Base-by-base conservation (phyloP, 2,113 vertebrate species). In the Dromiciops gliroides region DNA sequence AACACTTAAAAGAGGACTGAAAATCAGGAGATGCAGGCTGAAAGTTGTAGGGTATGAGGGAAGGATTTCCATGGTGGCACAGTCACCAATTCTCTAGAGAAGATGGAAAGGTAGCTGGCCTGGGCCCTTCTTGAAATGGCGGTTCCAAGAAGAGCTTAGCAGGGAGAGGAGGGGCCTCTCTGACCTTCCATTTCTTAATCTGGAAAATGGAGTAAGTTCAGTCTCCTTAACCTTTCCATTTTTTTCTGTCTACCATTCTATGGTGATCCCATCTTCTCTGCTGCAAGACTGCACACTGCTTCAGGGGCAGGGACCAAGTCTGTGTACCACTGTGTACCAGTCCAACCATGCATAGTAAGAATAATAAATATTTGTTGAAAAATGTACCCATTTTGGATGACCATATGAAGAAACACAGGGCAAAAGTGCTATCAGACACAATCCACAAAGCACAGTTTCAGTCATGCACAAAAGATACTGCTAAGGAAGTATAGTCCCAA, bases 381-480 rank as follows among this genome's bases (percentile, higher is more conserved):
- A 52, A 44, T 47, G 50, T 91, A 31, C 48, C 44, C 90, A 56
- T 50, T 94, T 95, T 90, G 50, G 92, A 49, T 94, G 88, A 91
- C 60, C 51, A 90, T 92, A 12, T 51, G 37, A 47, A 93, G 37
- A 91, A 49, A 94, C 50, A 48, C 49, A 28, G 26, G 90, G 88
- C 48, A 92, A 14, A 89, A 8, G 3, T 48, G 89, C 22, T 48
- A 48, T 31, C 8, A n/a, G 26, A 49, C 49, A 47, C 22, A 94
- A 19, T 67, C 31, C 31, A 67, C 56, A 16, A 37, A 31, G 0
- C 56, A 67, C 28, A 60, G 60, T 37, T 37, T 7, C 37, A 3
- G 3, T 67, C 6, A 37, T 31, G 1, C 60, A 67, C 60, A 67
- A 67, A 67, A 50, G 16, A 50, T 44, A 48, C 12, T 31, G 52